phyloP scores from a whole-genome alignment of 2,888 invertebrate genomes.

The Diaprepes abbreviatus region DNA sequence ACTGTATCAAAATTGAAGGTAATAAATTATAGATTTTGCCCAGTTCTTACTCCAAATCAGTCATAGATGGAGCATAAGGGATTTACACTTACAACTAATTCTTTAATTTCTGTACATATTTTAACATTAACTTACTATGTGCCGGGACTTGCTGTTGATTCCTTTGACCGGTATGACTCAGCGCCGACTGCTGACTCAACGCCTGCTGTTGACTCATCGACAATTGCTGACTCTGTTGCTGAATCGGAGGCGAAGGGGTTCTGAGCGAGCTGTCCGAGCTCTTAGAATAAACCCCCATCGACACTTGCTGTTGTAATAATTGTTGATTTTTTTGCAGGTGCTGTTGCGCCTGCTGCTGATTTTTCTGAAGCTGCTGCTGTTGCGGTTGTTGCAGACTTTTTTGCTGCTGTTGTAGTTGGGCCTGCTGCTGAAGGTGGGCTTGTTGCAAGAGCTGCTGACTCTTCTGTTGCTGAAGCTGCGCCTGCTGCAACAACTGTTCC shows the following conservation, averaged over 20 bases:
- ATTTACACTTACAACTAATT: too few species aligned
- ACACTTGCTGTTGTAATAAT: constrained; percentile 27
- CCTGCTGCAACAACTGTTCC: constrained; percentile 16
- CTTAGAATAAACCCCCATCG: constrained; percentile 1
- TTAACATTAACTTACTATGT: constrained; percentile 9
- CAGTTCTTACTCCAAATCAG: too few species aligned
- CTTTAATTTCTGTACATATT: too few species aligned
- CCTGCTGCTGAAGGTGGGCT: constrained; percentile 25
- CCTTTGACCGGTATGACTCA: constrained; percentile 13
- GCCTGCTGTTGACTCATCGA: neutral
- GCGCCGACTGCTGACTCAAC: neutral
- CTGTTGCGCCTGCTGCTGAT: constrained; percentile 3
- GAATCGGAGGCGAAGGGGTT: constrained; percentile 28
- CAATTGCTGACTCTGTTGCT: neutral
- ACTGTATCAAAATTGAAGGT: too few species aligned
- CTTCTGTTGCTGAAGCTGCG: constrained; percentile 40
- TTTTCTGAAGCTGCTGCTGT: constrained; percentile 21
- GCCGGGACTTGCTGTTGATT: constrained; percentile 22
- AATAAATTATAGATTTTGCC: too few species aligned
- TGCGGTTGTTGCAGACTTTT: constrained; percentile 24
- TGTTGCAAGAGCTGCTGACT: constrained; percentile 19
- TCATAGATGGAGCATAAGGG: too few species aligned
- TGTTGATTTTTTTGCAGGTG: constrained; percentile 28
- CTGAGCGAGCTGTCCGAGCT: constrained; percentile 14
- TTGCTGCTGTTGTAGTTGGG: constrained; percentile 34